phyloP scores from a whole-genome alignment of 1,140 invertebrate genomes.

The Tetragonula clypearis region DNA sequence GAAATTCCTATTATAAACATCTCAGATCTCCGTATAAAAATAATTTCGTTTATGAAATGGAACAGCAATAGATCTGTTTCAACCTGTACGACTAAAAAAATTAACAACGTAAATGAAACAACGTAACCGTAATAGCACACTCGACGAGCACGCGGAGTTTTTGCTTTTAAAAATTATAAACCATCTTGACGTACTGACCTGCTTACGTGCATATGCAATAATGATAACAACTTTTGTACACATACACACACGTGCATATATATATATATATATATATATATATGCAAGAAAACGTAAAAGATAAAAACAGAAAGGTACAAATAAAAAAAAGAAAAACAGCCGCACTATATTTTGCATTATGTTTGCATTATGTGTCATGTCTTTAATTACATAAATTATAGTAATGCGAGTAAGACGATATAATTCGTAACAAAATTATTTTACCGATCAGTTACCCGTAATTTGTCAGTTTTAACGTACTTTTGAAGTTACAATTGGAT shows the following conservation, averaged over 20 bases:
- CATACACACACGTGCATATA: neutral
- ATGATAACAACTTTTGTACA: neutral
- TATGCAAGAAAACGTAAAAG: neutral
- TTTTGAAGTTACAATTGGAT: neutral
- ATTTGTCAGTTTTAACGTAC: neutral
- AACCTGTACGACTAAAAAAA: neutral
- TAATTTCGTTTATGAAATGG: neutral
- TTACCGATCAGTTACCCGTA: neutral
- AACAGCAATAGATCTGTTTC: neutral
- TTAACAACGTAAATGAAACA: neutral
- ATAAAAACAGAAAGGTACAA: neutral
- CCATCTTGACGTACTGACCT: neutral
- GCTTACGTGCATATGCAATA: neutral
- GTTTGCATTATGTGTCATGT: neutral
- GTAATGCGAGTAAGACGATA: neutral
- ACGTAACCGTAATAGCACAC: neutral
- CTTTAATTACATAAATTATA: neutral
- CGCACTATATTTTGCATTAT: neutral
- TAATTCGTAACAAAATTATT: neutral
- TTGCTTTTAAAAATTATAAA: conserved; percentile 5
- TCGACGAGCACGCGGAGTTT: neutral
- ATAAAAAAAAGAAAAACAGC: neutral
- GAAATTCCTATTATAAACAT: too few species aligned
- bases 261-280: too few species aligned
- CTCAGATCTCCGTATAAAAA: neutral